A percentile compares a stretch with the other conserved stretches of the same genome.
Evolutionary conservation across 2,113 vertebrate species (phyloP).

Genomic region (Lophius piscatorius): DNA sequence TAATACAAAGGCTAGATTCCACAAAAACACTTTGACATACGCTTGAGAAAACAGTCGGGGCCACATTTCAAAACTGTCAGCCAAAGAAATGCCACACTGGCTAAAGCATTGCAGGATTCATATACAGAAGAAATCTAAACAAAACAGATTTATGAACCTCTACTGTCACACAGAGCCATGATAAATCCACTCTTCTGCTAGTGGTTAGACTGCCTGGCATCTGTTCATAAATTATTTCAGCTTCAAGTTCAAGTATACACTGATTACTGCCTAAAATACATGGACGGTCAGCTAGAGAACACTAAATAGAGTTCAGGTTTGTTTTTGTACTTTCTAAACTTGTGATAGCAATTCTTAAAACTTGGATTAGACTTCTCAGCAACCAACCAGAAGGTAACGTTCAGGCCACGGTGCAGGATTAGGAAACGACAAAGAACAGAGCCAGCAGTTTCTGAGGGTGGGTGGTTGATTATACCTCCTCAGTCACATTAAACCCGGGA

Average conservation of each 20-base stretch:
- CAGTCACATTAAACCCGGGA: conserved; percentile 1
- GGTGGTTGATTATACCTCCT: conserved; percentile 6
- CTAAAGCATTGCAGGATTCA: conserved; percentile 51
- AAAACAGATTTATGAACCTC: conserved; percentile 68
- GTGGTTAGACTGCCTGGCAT: conserved; percentile 50
- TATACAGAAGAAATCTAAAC: conserved; percentile 70
- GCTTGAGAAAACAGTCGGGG: conserved; percentile 19
- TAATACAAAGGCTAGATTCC: neutral
- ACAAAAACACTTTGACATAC: conserved; percentile 1
- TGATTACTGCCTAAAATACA: conserved; percentile 32
- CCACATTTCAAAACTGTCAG: conserved; percentile 31
- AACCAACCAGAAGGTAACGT: conserved; percentile 12
- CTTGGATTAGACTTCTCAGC: conserved; percentile 18
- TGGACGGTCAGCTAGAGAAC: conserved; percentile 10
- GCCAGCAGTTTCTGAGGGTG: conserved; percentile 1
- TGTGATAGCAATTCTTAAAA: conserved; percentile 18
- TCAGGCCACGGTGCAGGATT: neutral
- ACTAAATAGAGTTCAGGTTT: conserved; percentile 8
- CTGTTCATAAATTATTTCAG: conserved; percentile 37
- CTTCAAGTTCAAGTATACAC: conserved; percentile 38
- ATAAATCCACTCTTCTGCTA: conserved; percentile 53
- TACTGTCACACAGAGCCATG: conserved; percentile 53
- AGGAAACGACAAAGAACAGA: conserved; percentile 4
- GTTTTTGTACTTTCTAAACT: conserved; percentile 20
- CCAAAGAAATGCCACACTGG: conserved; percentile 47